Percentiles rank a stretch among this genome's conserved stretches.
phyloP scores from a whole-genome alignment of 2,113 vertebrate species.

The Halcyon malimbica region DNA sequence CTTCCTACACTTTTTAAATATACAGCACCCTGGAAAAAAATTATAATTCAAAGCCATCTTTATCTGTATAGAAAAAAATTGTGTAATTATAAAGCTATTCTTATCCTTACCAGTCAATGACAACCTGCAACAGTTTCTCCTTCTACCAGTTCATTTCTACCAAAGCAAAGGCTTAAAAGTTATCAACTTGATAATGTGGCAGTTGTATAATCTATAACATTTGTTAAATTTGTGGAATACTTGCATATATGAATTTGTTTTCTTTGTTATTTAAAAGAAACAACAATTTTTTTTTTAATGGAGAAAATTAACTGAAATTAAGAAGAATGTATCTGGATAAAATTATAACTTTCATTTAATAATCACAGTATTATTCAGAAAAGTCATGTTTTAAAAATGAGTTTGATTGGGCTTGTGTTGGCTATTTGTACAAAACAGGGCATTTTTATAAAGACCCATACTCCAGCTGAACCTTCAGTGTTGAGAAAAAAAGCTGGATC shows the following conservation, averaged over 20 bases:
- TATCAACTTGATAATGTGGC: background rate
- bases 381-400: constrained; percentile 6
- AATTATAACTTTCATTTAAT: background rate
- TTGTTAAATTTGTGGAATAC: constrained; percentile 2
- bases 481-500: background rate
- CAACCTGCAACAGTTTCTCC: background rate
- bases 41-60: constrained; percentile 28
- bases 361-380: background rate
- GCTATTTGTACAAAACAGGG: background rate
- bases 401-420: background rate
- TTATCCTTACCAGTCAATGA: constrained; percentile 30
- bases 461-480: constrained; percentile 5
- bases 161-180: background rate
- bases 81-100: constrained; percentile 19
- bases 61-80: constrained; percentile 25
- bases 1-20: constrained; percentile 20
- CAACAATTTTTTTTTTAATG: background rate
- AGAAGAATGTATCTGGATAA: background rate
- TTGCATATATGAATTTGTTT: background rate
- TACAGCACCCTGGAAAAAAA: background rate
- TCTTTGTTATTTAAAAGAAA: background rate
- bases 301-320: background rate
- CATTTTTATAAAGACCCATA: constrained; percentile 11
- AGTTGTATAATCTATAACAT: background rate
- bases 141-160: background rate